A percentile compares a stretch with the other conserved stretches of the same genome.
Conservation (phyloP, 64 coral and sea anemone genomes). For the Orbicella faveolata region DNA sequence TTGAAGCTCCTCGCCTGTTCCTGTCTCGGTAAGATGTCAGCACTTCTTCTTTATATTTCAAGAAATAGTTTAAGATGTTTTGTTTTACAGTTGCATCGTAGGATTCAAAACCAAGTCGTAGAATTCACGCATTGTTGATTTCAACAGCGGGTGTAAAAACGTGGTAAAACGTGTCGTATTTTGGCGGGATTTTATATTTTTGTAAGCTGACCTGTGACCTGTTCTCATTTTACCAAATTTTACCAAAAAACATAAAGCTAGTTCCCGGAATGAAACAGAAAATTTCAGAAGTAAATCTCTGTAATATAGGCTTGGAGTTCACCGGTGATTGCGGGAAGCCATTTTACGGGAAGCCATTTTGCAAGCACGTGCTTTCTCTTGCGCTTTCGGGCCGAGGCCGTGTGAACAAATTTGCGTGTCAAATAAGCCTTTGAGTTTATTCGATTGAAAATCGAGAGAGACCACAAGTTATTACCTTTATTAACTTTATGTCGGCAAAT, state of each 20-base stretch:
- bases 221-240: neutral
- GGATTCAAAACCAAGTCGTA: neutral
- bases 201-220: neutral
- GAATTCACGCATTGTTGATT: neutral
- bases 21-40: slow-evolving; percentile 73
- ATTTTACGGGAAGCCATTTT: neutral
- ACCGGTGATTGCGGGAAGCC: neutral
- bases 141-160: neutral
- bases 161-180: neutral
- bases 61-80: neutral
- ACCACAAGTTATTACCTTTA: neutral
- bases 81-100: neutral
- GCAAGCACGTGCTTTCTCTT: neutral
- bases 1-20: slow-evolving; percentile 84
- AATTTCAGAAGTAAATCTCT: neutral
- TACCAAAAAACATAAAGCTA: neutral
- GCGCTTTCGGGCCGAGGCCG: neutral
- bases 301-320: neutral
- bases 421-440: neutral
- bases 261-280: neutral
- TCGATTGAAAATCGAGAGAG: neutral
- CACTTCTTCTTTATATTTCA: neutral
- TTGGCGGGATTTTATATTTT: slow-evolving; percentile 24
- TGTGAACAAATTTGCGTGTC: neutral
- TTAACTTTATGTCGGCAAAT: neutral